phyloP scores from a whole-genome alignment of 2,888 invertebrate genomes.

The Merodon equestris region DNA sequence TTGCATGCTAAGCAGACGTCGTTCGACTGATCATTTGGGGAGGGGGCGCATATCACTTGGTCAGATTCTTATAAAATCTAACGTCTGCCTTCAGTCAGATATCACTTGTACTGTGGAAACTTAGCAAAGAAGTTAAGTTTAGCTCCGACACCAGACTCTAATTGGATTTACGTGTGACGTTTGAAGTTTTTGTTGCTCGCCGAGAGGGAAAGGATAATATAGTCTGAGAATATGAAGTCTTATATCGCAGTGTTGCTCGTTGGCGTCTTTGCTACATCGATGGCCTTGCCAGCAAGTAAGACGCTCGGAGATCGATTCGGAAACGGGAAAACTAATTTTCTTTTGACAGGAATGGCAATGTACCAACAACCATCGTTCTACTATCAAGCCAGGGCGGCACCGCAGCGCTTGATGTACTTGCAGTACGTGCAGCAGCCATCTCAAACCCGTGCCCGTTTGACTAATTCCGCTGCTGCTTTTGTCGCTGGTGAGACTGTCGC shows the following conservation, averaged over 20 bases:
- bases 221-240: constrained; percentile 40
- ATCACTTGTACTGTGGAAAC: constrained; percentile 79
- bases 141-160: constrained; percentile 76
- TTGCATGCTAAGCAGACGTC: constrained; percentile 67
- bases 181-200: too few species aligned
- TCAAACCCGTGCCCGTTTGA: constrained; percentile 74
- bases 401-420: constrained; percentile 77
- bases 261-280: constrained; percentile 41
- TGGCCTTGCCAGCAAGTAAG: constrained; percentile 60
- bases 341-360: too few species aligned
- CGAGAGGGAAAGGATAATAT: constrained; percentile 33
- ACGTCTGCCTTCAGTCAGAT: constrained; percentile 71
- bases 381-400: constrained; percentile 71
- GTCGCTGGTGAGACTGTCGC: constrained; percentile 78
- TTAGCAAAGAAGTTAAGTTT: constrained; percentile 77
- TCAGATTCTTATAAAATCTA: constrained; percentile 77
- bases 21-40: constrained; percentile 32
- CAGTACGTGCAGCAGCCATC: constrained; percentile 75
- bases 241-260: constrained; percentile 47
- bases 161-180: neutral
- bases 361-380: constrained; percentile 74
- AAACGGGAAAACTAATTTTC: neutral
- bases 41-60: constrained; percentile 50
- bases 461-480: constrained; percentile 73
- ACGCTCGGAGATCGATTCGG: too few species aligned